Percentiles rank a stretch among this genome's conserved stretches.
These are phyloP conservation scores for Monomorium pharaonis DNA, from an alignment of 1,140 invertebrate species.

Conservation along the genomic window DNA sequence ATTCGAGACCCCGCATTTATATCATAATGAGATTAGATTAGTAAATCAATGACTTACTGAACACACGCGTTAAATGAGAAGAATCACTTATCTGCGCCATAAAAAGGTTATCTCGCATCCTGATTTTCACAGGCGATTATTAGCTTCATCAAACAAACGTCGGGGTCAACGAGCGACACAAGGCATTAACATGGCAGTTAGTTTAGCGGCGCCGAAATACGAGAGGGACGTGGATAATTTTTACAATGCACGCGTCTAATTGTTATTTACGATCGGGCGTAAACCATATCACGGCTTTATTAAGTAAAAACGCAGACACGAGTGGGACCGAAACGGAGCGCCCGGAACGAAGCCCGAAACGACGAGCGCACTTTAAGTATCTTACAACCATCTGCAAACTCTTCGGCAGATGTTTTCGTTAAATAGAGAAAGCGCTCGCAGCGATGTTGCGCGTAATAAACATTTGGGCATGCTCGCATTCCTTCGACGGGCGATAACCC, in stretches of 20 bases:
- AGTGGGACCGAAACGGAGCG: constrained; percentile 9
- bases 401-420: constrained; percentile 48
- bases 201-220: constrained; percentile 70
- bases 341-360: not conserved
- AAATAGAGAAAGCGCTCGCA: constrained; percentile 46
- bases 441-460: constrained; percentile 15
- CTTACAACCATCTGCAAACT: constrained; percentile 49
- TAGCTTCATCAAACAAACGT: constrained; percentile 6
- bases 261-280: constrained; percentile 81
- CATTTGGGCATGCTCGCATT: constrained; percentile 11
- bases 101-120: constrained; percentile 9
- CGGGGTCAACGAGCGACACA: not conserved
- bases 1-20: not conserved
- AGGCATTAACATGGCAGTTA: constrained; percentile 77
- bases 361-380: constrained; percentile 12
- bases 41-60: not conserved
- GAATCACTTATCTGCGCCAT: not conserved
- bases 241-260: constrained; percentile 75
- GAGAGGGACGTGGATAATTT: constrained; percentile 71
- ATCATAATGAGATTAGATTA: constrained; percentile 3
- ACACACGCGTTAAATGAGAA: not conserved
- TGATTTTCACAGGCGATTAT: not conserved
- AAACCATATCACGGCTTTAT: constrained; percentile 78
- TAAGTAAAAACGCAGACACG: constrained; percentile 54
- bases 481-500: not conserved